phyloP scores from a whole-genome alignment of 2,113 vertebrate genomes.

The Callocephalon fimbriatum region DNA sequence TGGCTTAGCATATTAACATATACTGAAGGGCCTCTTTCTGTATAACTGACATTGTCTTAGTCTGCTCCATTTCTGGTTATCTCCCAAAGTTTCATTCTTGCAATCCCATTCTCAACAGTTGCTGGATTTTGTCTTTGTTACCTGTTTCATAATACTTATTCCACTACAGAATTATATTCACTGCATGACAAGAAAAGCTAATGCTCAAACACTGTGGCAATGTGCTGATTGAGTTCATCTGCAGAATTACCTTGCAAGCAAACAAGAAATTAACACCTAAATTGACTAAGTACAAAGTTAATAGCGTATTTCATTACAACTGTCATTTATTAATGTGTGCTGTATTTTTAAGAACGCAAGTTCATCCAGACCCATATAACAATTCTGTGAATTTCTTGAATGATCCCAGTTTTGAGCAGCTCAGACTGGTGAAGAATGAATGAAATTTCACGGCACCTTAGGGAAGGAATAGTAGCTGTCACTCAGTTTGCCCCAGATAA shows the following conservation, averaged over 20 bases:
- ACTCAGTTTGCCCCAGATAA: constrained; percentile 63
- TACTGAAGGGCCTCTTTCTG: neutral
- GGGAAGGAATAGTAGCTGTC: constrained; percentile 30
- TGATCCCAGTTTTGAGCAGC: neutral
- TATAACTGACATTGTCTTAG: neutral
- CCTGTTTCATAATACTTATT: neutral
- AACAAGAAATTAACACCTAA: neutral
- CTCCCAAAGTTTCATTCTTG: neutral
- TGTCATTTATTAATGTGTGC: neutral
- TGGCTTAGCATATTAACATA: neutral
- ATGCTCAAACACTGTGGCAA: neutral
- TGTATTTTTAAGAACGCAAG: neutral
- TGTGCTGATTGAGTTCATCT: neutral
- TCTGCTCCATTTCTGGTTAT: neutral
- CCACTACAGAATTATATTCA: neutral
- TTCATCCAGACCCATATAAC: neutral
- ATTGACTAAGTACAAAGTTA: neutral
- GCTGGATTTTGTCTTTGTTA: neutral
- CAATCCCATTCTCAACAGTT: neutral
- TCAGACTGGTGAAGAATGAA: neutral
- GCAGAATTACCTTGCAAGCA: neutral
- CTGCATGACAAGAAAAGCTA: neutral
- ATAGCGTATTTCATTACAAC: neutral
- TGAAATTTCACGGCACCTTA: constrained; percentile 48
- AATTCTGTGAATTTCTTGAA: neutral